These are phyloP conservation scores for Bryconaethiops microstoma DNA, from an alignment of 2,797 vertebrate genomes.

Conservation along the genomic window DNA sequence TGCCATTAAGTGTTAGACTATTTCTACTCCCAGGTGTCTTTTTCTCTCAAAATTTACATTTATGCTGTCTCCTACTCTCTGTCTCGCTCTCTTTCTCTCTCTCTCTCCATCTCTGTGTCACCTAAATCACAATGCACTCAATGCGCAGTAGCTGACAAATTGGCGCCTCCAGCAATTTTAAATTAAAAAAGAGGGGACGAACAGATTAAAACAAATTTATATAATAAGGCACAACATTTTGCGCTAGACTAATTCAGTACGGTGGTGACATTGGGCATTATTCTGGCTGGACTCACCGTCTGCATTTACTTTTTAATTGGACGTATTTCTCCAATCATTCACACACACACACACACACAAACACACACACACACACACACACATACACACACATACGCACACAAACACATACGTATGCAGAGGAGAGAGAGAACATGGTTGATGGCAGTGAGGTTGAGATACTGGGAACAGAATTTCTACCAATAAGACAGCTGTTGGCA, in stretches of 20 bases:
- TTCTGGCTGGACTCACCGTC: conserved; percentile 16
- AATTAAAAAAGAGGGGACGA: conserved; percentile 12
- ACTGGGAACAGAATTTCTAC: not conserved
- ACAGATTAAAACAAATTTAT: conserved; percentile 30
- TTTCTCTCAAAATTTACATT: conserved; percentile 3
- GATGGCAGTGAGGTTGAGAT: not conserved
- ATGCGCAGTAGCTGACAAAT: conserved; percentile 13
- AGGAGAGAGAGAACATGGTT: not conserved
- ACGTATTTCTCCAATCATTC: conserved; percentile 4
- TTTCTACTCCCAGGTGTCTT: conserved; percentile 8
- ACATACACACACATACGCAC: not conserved
- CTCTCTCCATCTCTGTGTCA: conserved; percentile 2
- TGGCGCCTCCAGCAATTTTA: conserved; percentile 28
- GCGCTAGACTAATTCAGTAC: conserved; percentile 2
- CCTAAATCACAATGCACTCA: not conserved
- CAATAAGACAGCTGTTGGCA: not conserved
- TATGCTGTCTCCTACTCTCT: too few species aligned
- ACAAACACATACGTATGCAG: not conserved
- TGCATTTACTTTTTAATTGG: conserved; percentile 21
- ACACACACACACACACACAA: not conserved
- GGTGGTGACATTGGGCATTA: conserved; percentile 18
- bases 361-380: not conserved
- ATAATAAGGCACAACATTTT: conserved; percentile 17
- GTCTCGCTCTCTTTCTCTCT: too few species aligned
- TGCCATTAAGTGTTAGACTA: conserved; percentile 21